These are phyloP conservation scores for Pogonocherus hispidulus DNA, from an alignment of 2,888 invertebrate species.

Conservation along the genomic window DNA sequence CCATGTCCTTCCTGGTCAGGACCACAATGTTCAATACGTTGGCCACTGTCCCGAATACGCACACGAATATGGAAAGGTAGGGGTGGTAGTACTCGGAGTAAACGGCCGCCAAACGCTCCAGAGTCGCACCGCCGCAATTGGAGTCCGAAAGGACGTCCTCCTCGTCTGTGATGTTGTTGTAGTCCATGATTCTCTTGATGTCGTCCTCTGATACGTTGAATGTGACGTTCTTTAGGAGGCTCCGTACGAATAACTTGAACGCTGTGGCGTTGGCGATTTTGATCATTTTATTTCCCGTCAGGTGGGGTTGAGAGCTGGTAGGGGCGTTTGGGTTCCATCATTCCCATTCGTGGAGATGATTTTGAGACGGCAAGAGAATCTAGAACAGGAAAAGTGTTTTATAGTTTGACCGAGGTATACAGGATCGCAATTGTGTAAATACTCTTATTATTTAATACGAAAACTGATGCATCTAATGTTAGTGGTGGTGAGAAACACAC, in stretches of 20 bases:
- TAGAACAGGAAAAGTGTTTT: no score
- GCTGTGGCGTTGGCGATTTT: conserved; percentile 2
- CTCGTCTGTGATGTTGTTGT: conserved; percentile 23
- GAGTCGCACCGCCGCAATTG: conserved; percentile 52
- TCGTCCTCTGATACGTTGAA: conserved; percentile 12
- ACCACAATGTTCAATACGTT: conserved; percentile 91
- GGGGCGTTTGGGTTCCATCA: neutral
- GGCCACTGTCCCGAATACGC: conserved; percentile 88
- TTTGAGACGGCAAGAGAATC: no score
- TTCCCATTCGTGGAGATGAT: neutral
- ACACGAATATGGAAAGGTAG: conserved; percentile 86
- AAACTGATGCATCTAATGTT: no score
- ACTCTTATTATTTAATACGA: no score
- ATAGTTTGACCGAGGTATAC: no score
- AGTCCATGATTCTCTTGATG: conserved; percentile 25
- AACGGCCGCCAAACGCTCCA: conserved; percentile 71
- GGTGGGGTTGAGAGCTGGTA: neutral
- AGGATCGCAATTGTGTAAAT: no score
- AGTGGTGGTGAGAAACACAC: no score
- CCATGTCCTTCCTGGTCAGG: conserved; percentile 85
- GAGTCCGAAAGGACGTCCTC: neutral
- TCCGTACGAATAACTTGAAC: conserved; percentile 8
- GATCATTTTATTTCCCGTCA: conserved; percentile 13
- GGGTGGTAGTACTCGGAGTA: conserved; percentile 83
- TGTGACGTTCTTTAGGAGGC: conserved; percentile 5